Conservation (phyloP, 2,797 vertebrate genomes). For the Malacoraja senta region DNA sequence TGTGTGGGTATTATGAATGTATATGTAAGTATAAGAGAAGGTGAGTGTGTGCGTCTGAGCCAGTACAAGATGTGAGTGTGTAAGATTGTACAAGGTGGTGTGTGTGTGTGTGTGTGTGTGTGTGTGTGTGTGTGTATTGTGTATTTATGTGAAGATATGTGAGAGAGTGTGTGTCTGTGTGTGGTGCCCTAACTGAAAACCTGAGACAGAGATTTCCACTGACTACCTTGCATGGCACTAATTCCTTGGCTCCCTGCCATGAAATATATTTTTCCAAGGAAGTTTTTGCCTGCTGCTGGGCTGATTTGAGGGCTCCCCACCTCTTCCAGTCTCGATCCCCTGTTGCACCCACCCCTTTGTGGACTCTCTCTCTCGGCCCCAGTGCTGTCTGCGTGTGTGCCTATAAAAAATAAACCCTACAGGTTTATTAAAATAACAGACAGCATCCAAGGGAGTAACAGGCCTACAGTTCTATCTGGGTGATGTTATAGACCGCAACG, state of each 20-base stretch:
- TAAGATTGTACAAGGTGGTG: no score
- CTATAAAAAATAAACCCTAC: neutral
- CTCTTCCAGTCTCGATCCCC: neutral
- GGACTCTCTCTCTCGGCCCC: neutral
- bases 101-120: neutral
- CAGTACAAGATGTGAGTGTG: no score
- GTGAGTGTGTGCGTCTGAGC: no score
- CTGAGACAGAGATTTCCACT: constrained; percentile 11
- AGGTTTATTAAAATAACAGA: constrained; percentile 19
- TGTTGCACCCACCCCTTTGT: neutral
- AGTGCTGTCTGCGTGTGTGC: neutral
- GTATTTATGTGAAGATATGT: no score
- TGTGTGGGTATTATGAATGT: no score
- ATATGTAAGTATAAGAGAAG: no score
- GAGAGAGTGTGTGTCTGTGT: neutral
- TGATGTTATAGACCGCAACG: constrained; percentile 1
- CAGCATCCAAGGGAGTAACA: constrained; percentile 2
- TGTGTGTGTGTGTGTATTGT: neutral
- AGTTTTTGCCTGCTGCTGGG: neutral
- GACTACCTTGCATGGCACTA: neutral
- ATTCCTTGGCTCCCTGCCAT: neutral
- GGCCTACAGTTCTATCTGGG: constrained; percentile 1
- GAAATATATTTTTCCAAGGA: constrained; percentile 27
- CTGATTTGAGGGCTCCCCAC: neutral
- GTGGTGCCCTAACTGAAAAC: neutral